Evolutionary conservation across 2,797 vertebrate genomes (phyloP), one percentile per base, ranked within the genome.

Genomic region (Orientallactaga sibirica): DNA sequence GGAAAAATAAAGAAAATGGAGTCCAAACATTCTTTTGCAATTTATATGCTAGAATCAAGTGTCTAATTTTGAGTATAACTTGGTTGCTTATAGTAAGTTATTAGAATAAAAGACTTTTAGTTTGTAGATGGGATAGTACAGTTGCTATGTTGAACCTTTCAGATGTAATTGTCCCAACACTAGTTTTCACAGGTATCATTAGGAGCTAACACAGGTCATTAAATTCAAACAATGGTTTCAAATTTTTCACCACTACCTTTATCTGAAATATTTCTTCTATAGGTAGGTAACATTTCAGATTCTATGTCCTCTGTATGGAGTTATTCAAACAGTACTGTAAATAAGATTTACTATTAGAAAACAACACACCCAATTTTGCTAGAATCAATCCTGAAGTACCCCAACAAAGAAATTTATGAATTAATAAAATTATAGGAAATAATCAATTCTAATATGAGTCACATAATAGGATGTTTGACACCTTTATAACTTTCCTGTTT

Each of bases 361-460:
- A 70, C 14, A 81, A 27, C 29, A 80, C 66, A 81, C 7, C 33
- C 86, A 96, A 79, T 4, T 86, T 89, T 78, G 61, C 74, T 91
- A 43, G 41, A 92, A 74, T 88, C 10, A 79, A 33, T 86, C 11
- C 7, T 75, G 84, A 92, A 74, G 61, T 95, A 48, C 5, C 88
- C 41, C 41, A 92, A 33, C 66, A 70, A 76, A 92, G 41, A 84
- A 78, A 90, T 89, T 84, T 92, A 93, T 95, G 84, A 91, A 89
- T 91, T 96, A 92, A 84, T 95, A 84, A 96, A 88, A 58, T 71
- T 84, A 92, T 71, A 89, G 43, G n/a, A 86, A 93, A 89, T 91
- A 92, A 88, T 93, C 70, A 74, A 16, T 95, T 95, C 62, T 96
- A 76, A 73, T 80, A 82, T 83, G 41, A 96, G 29, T 19, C 8